Percentiles rank a stretch among this genome's conserved stretches.
phyloP scores from a whole-genome alignment of 2,888 invertebrate genomes.

The Mythimna lalbum region DNA sequence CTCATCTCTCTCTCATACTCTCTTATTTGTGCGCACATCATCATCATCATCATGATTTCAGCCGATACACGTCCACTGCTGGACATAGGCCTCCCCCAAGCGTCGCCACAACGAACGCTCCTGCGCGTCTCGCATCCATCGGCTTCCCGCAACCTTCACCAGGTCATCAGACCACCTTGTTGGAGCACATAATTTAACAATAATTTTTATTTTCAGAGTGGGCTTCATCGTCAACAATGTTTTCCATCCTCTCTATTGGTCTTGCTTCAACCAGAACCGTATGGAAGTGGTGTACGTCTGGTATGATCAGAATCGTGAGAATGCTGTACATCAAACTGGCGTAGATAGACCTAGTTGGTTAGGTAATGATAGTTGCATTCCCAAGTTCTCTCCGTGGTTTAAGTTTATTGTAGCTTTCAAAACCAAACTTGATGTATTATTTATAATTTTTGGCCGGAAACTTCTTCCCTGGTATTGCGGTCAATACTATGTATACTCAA shows the following conservation, averaged over 20 bases:
- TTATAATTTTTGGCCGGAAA: constrained; percentile 76
- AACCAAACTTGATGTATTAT: not conserved
- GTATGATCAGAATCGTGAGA: constrained; percentile 83
- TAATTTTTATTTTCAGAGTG: constrained; percentile 73
- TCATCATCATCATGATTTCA: too few relatives aligned
- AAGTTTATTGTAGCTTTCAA: not conserved
- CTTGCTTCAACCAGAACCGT: constrained; percentile 89
- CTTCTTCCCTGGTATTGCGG: constrained; percentile 86
- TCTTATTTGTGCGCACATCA: not conserved
- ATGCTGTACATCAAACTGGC: constrained; percentile 85
- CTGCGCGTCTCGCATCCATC: too few relatives aligned
- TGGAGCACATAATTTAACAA: not conserved
- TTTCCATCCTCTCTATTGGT: constrained; percentile 86
- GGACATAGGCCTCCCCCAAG: too few relatives aligned
- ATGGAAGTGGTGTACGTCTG: constrained; percentile 89
- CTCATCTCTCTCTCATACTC: not conserved
- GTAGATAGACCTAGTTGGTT: constrained; percentile 87
- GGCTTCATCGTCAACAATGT: constrained; percentile 86
- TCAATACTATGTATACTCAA: constrained; percentile 83
- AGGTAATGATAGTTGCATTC: constrained; percentile 72
- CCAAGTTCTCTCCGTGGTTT: not conserved
- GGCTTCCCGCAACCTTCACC: too few relatives aligned
- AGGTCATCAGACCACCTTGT: too few relatives aligned
- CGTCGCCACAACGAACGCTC: too few relatives aligned
- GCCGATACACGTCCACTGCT: too few relatives aligned